Evolutionary conservation across 1,140 invertebrate species (phyloP), one percentile per base, ranked within the genome.

Genomic region (Drosophila azteca): DNA sequence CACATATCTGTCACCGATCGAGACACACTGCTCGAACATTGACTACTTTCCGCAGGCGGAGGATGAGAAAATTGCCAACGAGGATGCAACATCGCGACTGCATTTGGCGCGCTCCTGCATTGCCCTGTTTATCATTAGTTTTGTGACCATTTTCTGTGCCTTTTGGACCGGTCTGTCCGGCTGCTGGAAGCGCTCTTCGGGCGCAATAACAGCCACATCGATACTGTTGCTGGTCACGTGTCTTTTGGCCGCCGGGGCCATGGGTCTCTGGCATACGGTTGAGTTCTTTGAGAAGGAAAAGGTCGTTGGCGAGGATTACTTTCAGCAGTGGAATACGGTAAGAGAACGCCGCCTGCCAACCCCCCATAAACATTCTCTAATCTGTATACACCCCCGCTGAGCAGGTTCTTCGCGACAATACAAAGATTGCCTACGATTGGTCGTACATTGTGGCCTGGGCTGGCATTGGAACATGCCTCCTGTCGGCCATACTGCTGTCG

Each of bases 361-460:
- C 17, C 17, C 17, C 0, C 17, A 4, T 3, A 0, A 8, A 1
- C 1, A 6, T 9, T 6, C 7, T 5, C 11, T 20, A 35, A 39
- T 6, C 22, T 9, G 13, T n/a, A 2, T 0, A 93, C 3, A 8
- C 31, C 31, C 3, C 31, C 8, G 0, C 3, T 8, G 31, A 31
- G 31, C 31, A 98, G 97, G 95, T 97, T 90, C 95, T 98, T 89
- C 95, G 95, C 92, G 95, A 97, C 91, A 96, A 96, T 92, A 95
- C 96, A 71, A 94, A 96, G 93, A 94, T 96, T 91, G 95, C 95
- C 93, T 98, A 98, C 93, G 97, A 98, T 93, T 98, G 97, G 97
- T 98, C 97, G 77, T 98, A 98, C 94, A 96, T 97, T 93, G 94
- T 98, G 80, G 97, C 97, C 92, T 98, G 97, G 97, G 96, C 97